phyloP scores from a whole-genome alignment of 1,140 invertebrate genomes.

The Octopus bimaculoides region DNA sequence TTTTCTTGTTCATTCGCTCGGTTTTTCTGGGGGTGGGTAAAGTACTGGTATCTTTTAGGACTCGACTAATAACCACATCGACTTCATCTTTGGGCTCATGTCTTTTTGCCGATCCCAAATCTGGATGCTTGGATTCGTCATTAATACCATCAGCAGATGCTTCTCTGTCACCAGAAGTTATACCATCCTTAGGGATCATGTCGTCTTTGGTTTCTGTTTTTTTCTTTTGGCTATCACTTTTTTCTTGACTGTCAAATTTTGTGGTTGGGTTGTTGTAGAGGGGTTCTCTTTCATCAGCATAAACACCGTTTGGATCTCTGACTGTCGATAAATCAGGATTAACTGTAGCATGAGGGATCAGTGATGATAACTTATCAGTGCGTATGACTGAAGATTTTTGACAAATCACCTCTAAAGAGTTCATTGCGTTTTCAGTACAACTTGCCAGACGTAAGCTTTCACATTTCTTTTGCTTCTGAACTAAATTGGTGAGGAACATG shows the following conservation, averaged over 20 bases:
- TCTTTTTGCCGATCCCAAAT: neutral
- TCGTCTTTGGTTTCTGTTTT: neutral
- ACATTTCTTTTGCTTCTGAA: neutral
- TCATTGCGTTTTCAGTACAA: neutral
- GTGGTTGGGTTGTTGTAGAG: neutral
- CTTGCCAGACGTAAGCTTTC: neutral
- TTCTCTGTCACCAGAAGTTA: neutral
- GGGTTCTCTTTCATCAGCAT: neutral
- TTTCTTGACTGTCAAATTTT: neutral
- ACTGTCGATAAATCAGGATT: neutral
- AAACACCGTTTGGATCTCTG: neutral
- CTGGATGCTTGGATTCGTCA: neutral
- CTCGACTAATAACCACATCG: neutral
- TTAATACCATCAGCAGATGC: neutral
- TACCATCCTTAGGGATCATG: neutral
- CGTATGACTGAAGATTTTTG: neutral
- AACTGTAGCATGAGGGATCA: neutral
- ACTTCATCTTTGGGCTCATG: neutral
- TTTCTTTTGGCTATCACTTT: neutral
- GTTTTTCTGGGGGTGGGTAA: neutral
- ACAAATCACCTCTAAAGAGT: neutral
- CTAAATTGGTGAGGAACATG: neutral
- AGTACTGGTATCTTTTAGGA: neutral
- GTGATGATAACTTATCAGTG: neutral
- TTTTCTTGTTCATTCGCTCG: neutral